These are phyloP conservation scores for Odontamblyopus rebecca DNA, from an alignment of 2,797 vertebrate genomes.

Conservation along the genomic window DNA sequence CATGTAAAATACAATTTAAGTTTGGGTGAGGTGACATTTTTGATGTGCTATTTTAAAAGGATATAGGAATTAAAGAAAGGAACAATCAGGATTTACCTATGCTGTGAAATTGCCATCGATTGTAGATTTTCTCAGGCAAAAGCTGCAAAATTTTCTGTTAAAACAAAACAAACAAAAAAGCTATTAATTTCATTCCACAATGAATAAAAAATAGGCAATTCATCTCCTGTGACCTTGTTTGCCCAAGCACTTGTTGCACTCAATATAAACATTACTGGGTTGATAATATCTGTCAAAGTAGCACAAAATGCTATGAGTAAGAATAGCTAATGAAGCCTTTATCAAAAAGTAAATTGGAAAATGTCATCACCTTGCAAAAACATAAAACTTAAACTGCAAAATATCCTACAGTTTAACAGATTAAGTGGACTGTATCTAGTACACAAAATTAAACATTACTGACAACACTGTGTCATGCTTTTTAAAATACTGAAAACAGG, in stretches of 20 bases:
- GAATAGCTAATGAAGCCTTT: background rate
- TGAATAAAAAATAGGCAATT: background rate
- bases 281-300: background rate
- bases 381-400: too few species aligned
- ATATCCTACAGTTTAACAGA: too few species aligned
- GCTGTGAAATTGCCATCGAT: conserved; percentile 98
- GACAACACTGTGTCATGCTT: too few species aligned
- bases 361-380: too few species aligned
- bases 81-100: conserved; percentile 85
- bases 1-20: too few species aligned
- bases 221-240: background rate
- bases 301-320: background rate
- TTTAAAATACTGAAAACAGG: background rate
- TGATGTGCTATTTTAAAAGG: conserved; percentile 32
- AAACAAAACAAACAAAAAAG: conserved; percentile 42
- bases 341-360: background rate
- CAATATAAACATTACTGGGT: background rate
- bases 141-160: conserved; percentile 96
- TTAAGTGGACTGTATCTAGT: too few species aligned
- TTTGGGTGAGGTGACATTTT: background rate
- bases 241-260: background rate
- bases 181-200: background rate
- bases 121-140: conserved; percentile 97
- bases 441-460: too few species aligned
- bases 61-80: conserved; percentile 28